A percentile compares a stretch with the other conserved stretches of the same genome.
These are phyloP conservation scores for Epistrophe grossulariae DNA, from an alignment of 2,888 invertebrate genomes.

Conservation along the genomic window DNA sequence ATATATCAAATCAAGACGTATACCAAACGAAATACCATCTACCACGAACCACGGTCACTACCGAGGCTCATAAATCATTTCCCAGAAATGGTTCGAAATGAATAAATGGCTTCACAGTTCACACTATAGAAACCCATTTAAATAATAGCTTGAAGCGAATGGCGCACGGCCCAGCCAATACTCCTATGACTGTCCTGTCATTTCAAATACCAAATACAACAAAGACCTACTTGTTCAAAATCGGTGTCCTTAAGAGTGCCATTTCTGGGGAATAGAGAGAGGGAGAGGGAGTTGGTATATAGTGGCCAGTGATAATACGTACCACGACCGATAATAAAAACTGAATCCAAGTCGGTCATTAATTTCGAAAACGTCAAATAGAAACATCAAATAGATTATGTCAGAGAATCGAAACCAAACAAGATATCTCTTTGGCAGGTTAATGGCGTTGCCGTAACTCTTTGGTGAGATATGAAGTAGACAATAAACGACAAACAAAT, in stretches of 20 bases:
- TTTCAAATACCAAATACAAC: conserved; percentile 28
- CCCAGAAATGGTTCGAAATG: conserved; percentile 41
- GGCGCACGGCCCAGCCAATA: neutral
- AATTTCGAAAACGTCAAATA: conserved; percentile 62
- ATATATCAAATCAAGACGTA: conserved; percentile 14
- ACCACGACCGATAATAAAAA: conserved; percentile 44
- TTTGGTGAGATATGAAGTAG: conserved; percentile 47
- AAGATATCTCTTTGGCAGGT: conserved; percentile 59
- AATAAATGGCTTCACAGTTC: conserved; percentile 43
- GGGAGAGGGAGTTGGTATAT: neutral
- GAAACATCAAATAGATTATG: conserved; percentile 69
- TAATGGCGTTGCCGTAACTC: conserved; percentile 56
- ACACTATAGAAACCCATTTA: conserved; percentile 13
- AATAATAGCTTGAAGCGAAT: conserved; percentile 47
- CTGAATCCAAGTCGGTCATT: conserved; percentile 43
- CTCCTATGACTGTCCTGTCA: conserved; percentile 34
- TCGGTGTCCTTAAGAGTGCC: conserved; percentile 33
- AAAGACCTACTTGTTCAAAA: conserved; percentile 2
- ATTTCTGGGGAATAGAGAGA: neutral
- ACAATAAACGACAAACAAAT: conserved; percentile 71
- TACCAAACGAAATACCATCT: neutral
- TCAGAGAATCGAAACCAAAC: conserved; percentile 63
- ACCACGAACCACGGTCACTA: neutral
- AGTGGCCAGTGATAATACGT: conserved; percentile 5
- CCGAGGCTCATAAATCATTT: conserved; percentile 44